Conservation (phyloP, 2,797 vertebrate species). For the Furcifer pardalis region DNA sequence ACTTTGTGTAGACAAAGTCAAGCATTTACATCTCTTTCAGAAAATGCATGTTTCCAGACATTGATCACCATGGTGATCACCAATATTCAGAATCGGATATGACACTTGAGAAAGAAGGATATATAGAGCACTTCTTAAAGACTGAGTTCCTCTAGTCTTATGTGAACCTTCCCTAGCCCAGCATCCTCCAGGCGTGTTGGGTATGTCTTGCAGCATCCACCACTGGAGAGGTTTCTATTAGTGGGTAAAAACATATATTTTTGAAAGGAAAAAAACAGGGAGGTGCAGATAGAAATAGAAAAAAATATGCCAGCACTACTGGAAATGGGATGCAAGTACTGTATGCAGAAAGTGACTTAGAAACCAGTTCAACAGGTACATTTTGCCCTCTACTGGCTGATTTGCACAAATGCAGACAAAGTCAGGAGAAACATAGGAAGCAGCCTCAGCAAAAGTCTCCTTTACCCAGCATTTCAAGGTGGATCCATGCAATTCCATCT, state of each 20-base stretch:
- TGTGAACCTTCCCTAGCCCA: not conserved
- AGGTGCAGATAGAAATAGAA: not conserved
- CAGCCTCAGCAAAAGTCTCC: no score
- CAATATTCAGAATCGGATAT: no score
- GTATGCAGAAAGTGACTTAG: no score
- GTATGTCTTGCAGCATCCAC: not conserved
- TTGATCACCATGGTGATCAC: no score
- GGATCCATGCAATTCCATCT: no score
- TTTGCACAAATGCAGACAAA: not conserved
- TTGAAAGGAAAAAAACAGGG: not conserved
- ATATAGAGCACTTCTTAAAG: no score
- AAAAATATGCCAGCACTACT: not conserved
- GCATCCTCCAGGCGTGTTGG: not conserved
- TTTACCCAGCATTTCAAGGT: no score
- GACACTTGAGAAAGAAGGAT: no score
- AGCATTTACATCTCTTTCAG: no score
- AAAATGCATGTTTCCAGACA: no score
- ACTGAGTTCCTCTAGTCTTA: not conserved
- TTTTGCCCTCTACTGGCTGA: conserved; percentile 15
- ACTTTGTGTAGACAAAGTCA: no score
- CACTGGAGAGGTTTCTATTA: not conserved
- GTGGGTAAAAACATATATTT: not conserved
- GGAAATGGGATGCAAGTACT: not conserved
- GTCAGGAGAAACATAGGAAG: not conserved
- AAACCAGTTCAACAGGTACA: not conserved